A percentile compares a stretch with the other conserved stretches of the same genome.
phyloP scores from a whole-genome alignment of 2,797 vertebrate species.

The Sebastiscus albofasciatus region DNA sequence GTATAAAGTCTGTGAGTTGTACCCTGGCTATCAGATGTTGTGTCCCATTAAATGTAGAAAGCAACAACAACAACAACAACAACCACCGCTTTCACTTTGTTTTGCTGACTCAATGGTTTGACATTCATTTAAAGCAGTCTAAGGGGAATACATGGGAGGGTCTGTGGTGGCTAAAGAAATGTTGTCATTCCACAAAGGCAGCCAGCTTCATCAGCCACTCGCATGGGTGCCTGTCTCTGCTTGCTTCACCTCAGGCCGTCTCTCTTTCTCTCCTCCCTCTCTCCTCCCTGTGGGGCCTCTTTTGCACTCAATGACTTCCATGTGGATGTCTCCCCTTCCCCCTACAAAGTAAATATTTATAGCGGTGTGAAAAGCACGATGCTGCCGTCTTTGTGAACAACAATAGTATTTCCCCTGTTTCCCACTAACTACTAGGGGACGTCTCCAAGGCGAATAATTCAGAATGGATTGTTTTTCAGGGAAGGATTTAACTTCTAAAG shows the following conservation, averaged over 20 bases:
- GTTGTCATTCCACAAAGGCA: slow-evolving; percentile 46
- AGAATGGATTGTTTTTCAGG: slow-evolving; percentile 36
- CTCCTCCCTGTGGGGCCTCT: slow-evolving; percentile 43
- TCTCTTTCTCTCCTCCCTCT: not conserved
- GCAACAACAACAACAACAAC: not conserved
- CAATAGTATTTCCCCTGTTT: slow-evolving; percentile 33
- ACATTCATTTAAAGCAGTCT: slow-evolving; percentile 27
- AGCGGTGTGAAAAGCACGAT: slow-evolving; percentile 32
- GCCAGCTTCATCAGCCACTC: slow-evolving; percentile 20
- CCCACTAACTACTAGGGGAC: slow-evolving; percentile 24
- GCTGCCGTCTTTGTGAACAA: slow-evolving; percentile 27
- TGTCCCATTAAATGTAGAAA: not conserved
- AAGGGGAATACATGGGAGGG: slow-evolving; percentile 1
- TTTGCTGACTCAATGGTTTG: slow-evolving; percentile 39
- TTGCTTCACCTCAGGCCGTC: slow-evolving; percentile 30
- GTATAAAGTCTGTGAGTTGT: not conserved
- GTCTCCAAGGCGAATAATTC: slow-evolving; percentile 31
- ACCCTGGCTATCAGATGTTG: not conserved
- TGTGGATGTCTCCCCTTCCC: slow-evolving; percentile 31
- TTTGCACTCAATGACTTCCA: slow-evolving; percentile 64
- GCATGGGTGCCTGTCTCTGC: slow-evolving; percentile 43
- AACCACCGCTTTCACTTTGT: not conserved
- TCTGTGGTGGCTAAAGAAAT: slow-evolving; percentile 16
- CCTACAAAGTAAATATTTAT: slow-evolving; percentile 70
- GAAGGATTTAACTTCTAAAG: slow-evolving; percentile 35